phyloP scores from a whole-genome alignment of 1,140 invertebrate genomes.

The Uloborus diversus region DNA sequence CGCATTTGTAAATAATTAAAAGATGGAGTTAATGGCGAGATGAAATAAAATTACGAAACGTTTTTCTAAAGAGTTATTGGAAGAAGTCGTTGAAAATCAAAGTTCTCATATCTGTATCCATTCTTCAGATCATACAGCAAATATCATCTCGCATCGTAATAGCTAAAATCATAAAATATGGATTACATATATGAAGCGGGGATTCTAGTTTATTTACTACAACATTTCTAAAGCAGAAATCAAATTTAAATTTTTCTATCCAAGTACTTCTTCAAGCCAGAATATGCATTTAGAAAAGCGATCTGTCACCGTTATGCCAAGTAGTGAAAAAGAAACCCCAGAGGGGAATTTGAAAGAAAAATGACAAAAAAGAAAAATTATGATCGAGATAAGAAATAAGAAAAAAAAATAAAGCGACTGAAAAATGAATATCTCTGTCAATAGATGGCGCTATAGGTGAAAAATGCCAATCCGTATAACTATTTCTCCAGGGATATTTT shows the following conservation, averaged over 20 bases:
- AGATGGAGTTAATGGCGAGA: too few species aligned
- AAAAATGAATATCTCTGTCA: not conserved
- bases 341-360: conserved; percentile 17
- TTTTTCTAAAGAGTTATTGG: too few species aligned
- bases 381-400: not conserved
- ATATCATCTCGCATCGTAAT: too few species aligned
- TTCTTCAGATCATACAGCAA: too few species aligned
- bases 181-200: not conserved
- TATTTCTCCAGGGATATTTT: not conserved
- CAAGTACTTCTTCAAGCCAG: conserved; percentile 4
- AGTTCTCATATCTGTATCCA: too few species aligned
- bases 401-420: not conserved
- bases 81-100: too few species aligned
- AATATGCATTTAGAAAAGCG: conserved; percentile 39
- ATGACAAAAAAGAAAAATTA: conserved; percentile 26
- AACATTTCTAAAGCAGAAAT: not conserved
- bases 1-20: too few species aligned
- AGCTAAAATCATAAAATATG: too few species aligned
- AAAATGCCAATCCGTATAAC: not conserved
- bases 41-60: too few species aligned
- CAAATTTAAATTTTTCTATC: conserved; percentile 48
- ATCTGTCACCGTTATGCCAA: conserved; percentile 24
- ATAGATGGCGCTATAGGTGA: conserved; percentile 4
- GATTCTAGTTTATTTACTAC: not conserved
- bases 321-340: not conserved